Conservation (phyloP, 1,140 invertebrate species). For the Halesus radiatus region DNA sequence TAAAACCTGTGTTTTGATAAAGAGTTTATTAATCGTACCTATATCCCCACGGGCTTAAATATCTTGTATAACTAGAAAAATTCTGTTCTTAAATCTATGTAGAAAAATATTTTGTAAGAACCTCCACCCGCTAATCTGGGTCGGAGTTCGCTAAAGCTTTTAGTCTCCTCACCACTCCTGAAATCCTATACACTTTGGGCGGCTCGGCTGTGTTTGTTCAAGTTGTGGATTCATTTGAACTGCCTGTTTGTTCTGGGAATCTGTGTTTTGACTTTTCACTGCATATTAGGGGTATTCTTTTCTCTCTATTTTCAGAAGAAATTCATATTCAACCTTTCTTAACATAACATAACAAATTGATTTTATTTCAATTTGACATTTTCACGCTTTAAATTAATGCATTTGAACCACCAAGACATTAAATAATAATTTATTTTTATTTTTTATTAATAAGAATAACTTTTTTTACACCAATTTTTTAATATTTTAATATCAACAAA, state of each 20-base stretch:
- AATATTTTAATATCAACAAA: no score
- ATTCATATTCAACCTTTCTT: neutral
- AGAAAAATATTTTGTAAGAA: slow-evolving; percentile 39
- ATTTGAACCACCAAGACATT: no score
- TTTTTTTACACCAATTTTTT: no score
- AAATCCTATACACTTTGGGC: slow-evolving; percentile 42
- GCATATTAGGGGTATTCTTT: neutral
- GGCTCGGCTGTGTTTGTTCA: slow-evolving; percentile 29
- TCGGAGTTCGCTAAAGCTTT: slow-evolving; percentile 48
- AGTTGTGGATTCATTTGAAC: slow-evolving; percentile 17
- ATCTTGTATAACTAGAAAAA: slow-evolving; percentile 1
- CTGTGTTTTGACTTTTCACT: slow-evolving; percentile 35
- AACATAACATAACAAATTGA: no score
- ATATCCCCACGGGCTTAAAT: neutral
- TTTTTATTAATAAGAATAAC: no score
- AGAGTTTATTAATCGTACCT: no score
- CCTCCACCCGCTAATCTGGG: slow-evolving; percentile 41
- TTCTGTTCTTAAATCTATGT: neutral
- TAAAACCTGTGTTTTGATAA: no score
- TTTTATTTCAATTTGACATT: no score
- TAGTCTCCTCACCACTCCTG: slow-evolving; percentile 41
- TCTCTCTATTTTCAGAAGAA: neutral
- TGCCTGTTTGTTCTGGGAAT: slow-evolving; percentile 33
- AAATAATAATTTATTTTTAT: no score
- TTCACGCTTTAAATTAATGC: no score